Percentiles rank a stretch among this genome's conserved stretches.
Evolutionary conservation across 2,888 invertebrate species (phyloP).

Genomic region (Pyrochroa serraticornis): DNA sequence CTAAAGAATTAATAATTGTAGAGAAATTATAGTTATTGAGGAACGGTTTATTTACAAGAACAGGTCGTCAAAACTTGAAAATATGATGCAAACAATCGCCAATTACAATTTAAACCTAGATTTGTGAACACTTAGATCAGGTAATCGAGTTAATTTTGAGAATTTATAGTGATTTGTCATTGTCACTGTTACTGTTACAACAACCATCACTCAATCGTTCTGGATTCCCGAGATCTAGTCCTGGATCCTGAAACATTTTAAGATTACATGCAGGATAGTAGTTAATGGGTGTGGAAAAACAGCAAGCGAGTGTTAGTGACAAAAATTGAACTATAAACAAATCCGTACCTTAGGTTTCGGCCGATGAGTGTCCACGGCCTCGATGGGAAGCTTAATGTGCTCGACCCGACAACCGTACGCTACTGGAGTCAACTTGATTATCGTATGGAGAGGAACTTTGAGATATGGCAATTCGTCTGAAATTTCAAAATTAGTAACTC

Average conservation of each 20-base stretch:
- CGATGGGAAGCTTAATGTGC: slow-evolving; percentile 87
- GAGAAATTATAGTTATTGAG: no score
- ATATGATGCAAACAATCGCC: no score
- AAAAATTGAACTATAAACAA: slow-evolving; percentile 30
- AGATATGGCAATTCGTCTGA: slow-evolving; percentile 88
- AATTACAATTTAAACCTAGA: no score
- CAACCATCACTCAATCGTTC: slow-evolving; percentile 13
- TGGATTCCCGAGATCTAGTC: slow-evolving; percentile 36
- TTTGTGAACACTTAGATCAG: no score
- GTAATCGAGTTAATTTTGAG: no score
- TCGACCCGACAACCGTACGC: slow-evolving; percentile 98
- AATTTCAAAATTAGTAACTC: neutral
- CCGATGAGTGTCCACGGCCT: slow-evolving; percentile 96
- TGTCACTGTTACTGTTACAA: slow-evolving; percentile 4
- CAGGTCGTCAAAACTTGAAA: no score
- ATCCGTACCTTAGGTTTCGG: slow-evolving; percentile 79
- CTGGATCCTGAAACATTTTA: slow-evolving; percentile 55
- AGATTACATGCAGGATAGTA: slow-evolving; percentile 39
- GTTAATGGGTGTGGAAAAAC: slow-evolving; percentile 8
- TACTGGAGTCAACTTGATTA: slow-evolving; percentile 96
- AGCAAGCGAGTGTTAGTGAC: neutral
- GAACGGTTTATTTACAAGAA: no score
- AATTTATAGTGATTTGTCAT: no score
- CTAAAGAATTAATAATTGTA: no score
- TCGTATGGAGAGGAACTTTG: slow-evolving; percentile 90